Base-by-base conservation (phyloP, 2,888 invertebrate genomes). In the Nebria brevicollis region DNA sequence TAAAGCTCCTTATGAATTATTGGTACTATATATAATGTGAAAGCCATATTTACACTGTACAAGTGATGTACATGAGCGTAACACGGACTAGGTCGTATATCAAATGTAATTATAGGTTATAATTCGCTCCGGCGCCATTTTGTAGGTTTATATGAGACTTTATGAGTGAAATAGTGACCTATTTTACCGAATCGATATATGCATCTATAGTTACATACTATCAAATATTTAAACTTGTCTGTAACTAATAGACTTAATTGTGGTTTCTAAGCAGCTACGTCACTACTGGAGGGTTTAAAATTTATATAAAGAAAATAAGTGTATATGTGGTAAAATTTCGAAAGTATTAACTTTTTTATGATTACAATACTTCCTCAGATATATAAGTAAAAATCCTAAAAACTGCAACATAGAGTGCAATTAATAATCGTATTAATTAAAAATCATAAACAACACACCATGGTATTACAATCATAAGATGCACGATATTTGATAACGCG, bases 61-160 rank as follows among this genome's bases (percentile, higher is more conserved):
- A 6, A 43, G 6, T 10, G 43, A 10, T 6, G 43, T 43, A 13
- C 54, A 54, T 54, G 54, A 5, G 54, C 54, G 54, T 3, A 11
- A 11, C 13, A 54, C 34, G 1, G 34, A 34, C 34, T 54, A 54
- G 54, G 54, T 54, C 54, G 54, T 54, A 54, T 54, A 54, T 54
- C 54, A 54, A 54, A 54, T 54, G 54, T 54, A 54, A 54, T 54
- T 54, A 54, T 54, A 54, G 54, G 54, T 54, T 54, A 54, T 54
- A 54, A 54, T 54, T 54, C 54, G 54, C 13, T 1, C 54, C 54
- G 54, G 7, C 54, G 54, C 54, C 54, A 54, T 54, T 54, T 54
- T 54, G 54, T 13, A 11, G 6, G 54, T 54, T 54, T 54, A 54
- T 54, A 54, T 54, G 54, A 54, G 7, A 54, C 54, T 54, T 54